Evolutionary conservation across 2,888 invertebrate species (phyloP).

Genomic region (Lithosia quadra): DNA sequence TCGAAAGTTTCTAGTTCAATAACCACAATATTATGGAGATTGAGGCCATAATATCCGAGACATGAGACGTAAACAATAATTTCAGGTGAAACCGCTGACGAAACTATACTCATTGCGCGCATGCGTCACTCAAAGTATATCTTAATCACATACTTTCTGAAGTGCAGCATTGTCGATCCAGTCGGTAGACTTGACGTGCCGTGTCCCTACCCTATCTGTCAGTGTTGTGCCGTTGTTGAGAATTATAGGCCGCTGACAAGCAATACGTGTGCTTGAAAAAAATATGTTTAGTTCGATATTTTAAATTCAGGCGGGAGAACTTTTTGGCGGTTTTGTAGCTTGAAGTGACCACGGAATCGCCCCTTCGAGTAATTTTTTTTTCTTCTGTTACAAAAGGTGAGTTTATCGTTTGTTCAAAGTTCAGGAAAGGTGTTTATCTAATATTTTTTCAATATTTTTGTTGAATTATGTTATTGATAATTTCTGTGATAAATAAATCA

Average conservation of each 20-base stretch:
- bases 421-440: not conserved
- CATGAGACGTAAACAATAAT: constrained; percentile 43
- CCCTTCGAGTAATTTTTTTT: constrained; percentile 26
- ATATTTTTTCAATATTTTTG: not conserved
- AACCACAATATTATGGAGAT: constrained; percentile 40
- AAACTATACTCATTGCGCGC: constrained; percentile 38
- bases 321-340: constrained; percentile 36
- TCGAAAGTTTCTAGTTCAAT: constrained; percentile 19
- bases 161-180: constrained; percentile 50
- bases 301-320: constrained; percentile 38
- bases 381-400: constrained; percentile 36
- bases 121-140: constrained; percentile 56
- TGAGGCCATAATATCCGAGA: constrained; percentile 13
- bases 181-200: constrained; percentile 43
- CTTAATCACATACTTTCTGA: constrained; percentile 59
- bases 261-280: constrained; percentile 65
- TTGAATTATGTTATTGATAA: not conserved
- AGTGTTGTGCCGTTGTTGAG: constrained; percentile 71
- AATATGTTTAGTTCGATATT: constrained; percentile 59
- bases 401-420: constrained; percentile 16
- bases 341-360: constrained; percentile 25
- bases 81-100: constrained; percentile 46
- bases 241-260: constrained; percentile 74
- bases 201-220: constrained; percentile 56
- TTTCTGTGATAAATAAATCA: not conserved